A percentile compares a stretch with the other conserved stretches of the same genome.
Evolutionary conservation across 1,140 invertebrate genomes (phyloP).

Genomic region (Sminthurides bifidus): DNA sequence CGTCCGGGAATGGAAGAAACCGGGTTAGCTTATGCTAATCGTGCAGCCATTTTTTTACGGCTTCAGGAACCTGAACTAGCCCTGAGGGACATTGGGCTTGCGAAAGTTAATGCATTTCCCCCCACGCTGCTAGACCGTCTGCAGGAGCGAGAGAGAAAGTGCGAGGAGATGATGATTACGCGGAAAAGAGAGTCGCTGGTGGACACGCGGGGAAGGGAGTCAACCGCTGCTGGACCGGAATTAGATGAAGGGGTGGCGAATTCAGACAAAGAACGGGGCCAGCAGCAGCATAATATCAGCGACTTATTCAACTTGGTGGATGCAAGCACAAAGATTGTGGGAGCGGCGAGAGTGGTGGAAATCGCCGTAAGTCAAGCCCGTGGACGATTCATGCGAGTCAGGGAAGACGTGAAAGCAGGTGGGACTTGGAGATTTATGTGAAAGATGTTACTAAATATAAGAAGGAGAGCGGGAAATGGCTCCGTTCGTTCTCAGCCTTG

Average conservation of each 20-base stretch:
- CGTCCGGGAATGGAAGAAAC: constrained; percentile 8
- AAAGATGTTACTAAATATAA: background rate
- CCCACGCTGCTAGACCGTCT: constrained; percentile 11
- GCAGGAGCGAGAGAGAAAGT: constrained; percentile 16
- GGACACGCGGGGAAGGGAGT: background rate
- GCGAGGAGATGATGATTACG: constrained; percentile 1
- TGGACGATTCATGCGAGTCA: constrained; percentile 13
- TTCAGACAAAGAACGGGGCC: no score
- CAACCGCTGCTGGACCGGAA: background rate
- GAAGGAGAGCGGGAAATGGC: background rate
- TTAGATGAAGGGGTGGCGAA: background rate
- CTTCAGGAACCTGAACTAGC: constrained; percentile 11
- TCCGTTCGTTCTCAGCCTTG: no score
- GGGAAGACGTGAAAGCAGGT: constrained; percentile 14
- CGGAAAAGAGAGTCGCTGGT: background rate
- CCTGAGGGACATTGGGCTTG: constrained; percentile 14
- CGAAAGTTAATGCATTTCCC: constrained; percentile 5
- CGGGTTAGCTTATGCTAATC: constrained; percentile 17
- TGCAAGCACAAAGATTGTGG: background rate
- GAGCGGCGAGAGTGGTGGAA: constrained; percentile 12
- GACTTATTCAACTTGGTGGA: constrained; percentile 10
- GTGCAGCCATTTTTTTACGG: constrained; percentile 20
- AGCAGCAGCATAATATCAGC: background rate
- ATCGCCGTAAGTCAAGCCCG: constrained; percentile 3
- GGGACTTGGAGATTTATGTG: background rate